phyloP scores from a whole-genome alignment of 2,888 invertebrate genomes.

The Leptinotarsa tumamoca region DNA sequence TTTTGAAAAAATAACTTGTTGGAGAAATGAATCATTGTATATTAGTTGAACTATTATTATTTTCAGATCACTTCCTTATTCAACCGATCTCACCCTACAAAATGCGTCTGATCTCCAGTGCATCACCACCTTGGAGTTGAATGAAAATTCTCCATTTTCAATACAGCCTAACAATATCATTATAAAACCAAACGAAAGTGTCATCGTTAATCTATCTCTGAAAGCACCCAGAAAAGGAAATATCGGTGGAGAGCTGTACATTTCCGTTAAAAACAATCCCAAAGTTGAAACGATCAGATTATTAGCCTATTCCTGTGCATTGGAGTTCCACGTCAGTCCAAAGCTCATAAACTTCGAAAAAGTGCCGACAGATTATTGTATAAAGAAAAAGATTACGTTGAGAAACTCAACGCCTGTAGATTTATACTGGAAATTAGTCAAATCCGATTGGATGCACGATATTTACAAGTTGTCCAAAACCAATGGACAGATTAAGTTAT shows the following conservation, averaged over 20 bases:
- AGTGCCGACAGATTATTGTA: conserved; percentile 42
- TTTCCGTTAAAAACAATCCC: conserved; percentile 71
- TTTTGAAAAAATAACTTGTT: too few relatives aligned
- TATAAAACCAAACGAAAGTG: conserved; percentile 56
- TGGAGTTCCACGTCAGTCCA: conserved; percentile 66
- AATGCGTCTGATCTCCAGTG: conserved; percentile 71
- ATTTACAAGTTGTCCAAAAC: conserved; percentile 67
- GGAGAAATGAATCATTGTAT: not conserved
- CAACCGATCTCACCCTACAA: conserved; percentile 66
- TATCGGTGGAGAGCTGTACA: conserved; percentile 57
- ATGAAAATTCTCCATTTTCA: conserved; percentile 66
- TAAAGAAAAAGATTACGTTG: conserved; percentile 65
- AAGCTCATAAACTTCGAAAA: conserved; percentile 68
- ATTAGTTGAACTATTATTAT: not conserved
- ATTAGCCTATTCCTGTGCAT: conserved; percentile 68
- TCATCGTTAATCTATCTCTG: conserved; percentile 58
- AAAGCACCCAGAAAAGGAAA: conserved; percentile 58
- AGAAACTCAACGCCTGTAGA: conserved; percentile 71
- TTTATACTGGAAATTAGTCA: conserved; percentile 70
- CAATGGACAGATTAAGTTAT: conserved; percentile 66
- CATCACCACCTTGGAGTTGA: conserved; percentile 67
- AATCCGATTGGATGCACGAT: conserved; percentile 62
- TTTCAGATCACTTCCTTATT: conserved; percentile 38
- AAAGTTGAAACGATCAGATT: conserved; percentile 53
- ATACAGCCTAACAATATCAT: conserved; percentile 60